These are phyloP conservation scores for Aphidius gifuensis DNA, from an alignment of 1,140 invertebrate genomes.

Conservation along the genomic window DNA sequence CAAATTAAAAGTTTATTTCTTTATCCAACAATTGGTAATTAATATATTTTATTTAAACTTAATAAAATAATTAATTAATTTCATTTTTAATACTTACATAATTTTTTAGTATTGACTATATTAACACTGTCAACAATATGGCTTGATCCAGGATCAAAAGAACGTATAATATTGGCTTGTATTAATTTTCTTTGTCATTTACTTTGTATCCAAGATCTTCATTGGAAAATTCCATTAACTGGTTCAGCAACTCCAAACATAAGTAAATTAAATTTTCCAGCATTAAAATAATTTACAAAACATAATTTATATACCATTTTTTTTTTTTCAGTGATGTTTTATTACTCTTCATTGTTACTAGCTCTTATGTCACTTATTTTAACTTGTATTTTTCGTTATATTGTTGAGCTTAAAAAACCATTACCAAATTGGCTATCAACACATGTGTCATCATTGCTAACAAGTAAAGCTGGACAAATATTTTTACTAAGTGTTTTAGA, in stretches of 20 bases:
- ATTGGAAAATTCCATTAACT: conserved; percentile 47
- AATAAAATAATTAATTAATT: not conserved
- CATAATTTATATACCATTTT: not conserved
- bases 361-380: conserved; percentile 47
- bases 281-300: not conserved
- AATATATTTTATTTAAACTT: not conserved
- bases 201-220: conserved; percentile 46
- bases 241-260: conserved; percentile 33
- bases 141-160: conserved; percentile 47
- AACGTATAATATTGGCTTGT: conserved; percentile 49
- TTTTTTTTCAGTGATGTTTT: conserved; percentile 42
- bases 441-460: conserved; percentile 25
- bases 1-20: conserved; percentile 9
- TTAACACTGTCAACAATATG: conserved; percentile 52
- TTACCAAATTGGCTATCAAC: conserved; percentile 33
- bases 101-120: conserved; percentile 47
- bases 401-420: conserved; percentile 25
- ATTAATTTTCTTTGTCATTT: conserved; percentile 55
- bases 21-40: conserved; percentile 16
- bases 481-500: conserved; percentile 41
- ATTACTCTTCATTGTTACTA: conserved; percentile 47
- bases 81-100: no score
- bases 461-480: conserved; percentile 37
- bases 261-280: conserved; percentile 14
- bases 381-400: conserved; percentile 43